Evolutionary conservation across 2,888 invertebrate genomes (phyloP), one percentile per base, ranked within the genome.

Genomic region (Coecobrya sp.): DNA sequence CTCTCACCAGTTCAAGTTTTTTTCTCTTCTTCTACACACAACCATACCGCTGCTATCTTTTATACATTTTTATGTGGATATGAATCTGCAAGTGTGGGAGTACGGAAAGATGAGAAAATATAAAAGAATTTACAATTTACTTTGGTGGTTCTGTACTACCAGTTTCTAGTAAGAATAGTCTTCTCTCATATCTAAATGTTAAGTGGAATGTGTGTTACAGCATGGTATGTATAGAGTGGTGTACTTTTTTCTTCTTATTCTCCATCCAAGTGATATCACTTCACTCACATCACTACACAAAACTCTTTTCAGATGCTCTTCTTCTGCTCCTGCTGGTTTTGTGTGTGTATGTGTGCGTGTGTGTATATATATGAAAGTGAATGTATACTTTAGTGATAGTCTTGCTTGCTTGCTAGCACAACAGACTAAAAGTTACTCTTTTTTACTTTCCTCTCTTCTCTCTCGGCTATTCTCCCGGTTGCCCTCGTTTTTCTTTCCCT

Each of bases 391-490:
- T n/a, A n/a, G 36, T 19, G n/a, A 13, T 52, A 19, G 7, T 79
- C 59, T 59, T 82, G 55, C n/a, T n/a, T n/a, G n/a, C n/a, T n/a
- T 59, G 55, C 82, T 59, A 30, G 30, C 36, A 55, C 82, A 82
- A 36, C 82, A 59, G 82, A 82, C 25, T 59, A 59, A 82, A 82
- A 82, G 82, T 82, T 82, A 30, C 82, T 82, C 45, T 88, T 88
- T 84, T 45, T 59, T 52, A 8, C 68, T 86, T 65, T 81, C 30
- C 68, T 73, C 55, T 79, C 62, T 55, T 68, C 59, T 79, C 81
- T 87, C 65, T 92, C 92, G 92, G 92, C 92, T 84, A 76, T 16
- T 88, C 73, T 62, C 92, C 92, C 92, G 92, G 92, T 92, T 92
- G 92, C 84, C 92, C 92, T 92, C 92, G 92, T 92, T 92, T 92